These are phyloP conservation scores for Mythimna lalbum DNA, from an alignment of 2,888 invertebrate species.

Conservation along the genomic window DNA sequence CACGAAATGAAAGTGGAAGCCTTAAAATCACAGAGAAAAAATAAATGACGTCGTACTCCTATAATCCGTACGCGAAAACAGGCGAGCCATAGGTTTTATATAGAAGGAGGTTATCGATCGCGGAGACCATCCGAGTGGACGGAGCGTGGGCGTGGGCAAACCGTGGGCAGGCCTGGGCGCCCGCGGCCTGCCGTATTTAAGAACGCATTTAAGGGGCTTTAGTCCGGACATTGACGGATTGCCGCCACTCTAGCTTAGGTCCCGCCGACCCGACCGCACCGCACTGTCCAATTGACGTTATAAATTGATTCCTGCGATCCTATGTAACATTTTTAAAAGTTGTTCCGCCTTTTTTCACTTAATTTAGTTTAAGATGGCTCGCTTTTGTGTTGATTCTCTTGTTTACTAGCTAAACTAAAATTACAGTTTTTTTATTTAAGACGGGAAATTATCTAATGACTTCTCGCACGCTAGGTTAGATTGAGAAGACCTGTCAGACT, in stretches of 20 bases:
- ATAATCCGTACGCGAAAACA: constrained; percentile 55
- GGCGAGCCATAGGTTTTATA: constrained; percentile 61
- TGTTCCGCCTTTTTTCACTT: constrained; percentile 53
- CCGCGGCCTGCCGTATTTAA: constrained; percentile 77
- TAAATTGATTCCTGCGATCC: constrained; percentile 75
- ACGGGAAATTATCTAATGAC: too few species aligned
- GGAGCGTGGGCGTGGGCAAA: constrained; percentile 63
- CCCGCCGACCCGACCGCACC: constrained; percentile 71
- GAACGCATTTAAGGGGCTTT: constrained; percentile 86
- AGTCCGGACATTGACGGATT: constrained; percentile 85
- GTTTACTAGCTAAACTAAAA: constrained; percentile 4
- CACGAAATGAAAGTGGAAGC: constrained; percentile 12
- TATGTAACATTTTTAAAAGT: constrained; percentile 64
- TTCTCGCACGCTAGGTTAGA: too few species aligned
- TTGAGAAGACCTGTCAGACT: too few species aligned
- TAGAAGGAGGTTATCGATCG: constrained; percentile 76
- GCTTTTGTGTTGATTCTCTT: constrained; percentile 15
- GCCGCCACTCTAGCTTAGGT: constrained; percentile 75
- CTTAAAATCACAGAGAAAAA: constrained; percentile 26
- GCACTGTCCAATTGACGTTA: constrained; percentile 75
- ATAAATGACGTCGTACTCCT: constrained; percentile 28
- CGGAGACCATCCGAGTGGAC: constrained; percentile 76
- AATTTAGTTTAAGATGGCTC: constrained; percentile 34
- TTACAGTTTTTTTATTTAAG: background rate
- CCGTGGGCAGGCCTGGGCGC: constrained; percentile 47